phyloP scores from a whole-genome alignment of 2,888 invertebrate species.

The Harpalus rufipes region DNA sequence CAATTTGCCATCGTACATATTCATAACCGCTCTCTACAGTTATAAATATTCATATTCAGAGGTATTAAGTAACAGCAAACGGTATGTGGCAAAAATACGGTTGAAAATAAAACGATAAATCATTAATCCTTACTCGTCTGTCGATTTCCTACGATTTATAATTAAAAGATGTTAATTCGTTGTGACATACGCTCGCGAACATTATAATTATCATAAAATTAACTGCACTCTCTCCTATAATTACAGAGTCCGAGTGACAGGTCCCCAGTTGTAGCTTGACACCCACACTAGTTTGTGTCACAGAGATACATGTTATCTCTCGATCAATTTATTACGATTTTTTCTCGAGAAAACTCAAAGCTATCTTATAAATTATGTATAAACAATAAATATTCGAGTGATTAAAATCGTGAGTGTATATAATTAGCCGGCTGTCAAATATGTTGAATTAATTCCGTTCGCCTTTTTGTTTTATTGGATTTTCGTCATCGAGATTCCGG shows the following conservation, averaged over 20 bases:
- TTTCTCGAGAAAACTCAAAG: conserved; percentile 53
- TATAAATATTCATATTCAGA: conserved; percentile 20
- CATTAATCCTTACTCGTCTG: conserved; percentile 38
- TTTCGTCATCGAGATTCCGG: conserved; percentile 21
- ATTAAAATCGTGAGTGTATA: conserved; percentile 63
- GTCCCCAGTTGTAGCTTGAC: conserved; percentile 6
- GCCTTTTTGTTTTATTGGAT: conserved; percentile 50
- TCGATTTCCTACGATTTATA: conserved; percentile 57
- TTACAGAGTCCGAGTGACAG: conserved; percentile 43
- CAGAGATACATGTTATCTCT: conserved; percentile 45
- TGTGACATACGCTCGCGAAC: conserved; percentile 61
- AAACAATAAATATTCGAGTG: conserved; percentile 64
- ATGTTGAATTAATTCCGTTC: conserved; percentile 62
- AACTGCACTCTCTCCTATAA: conserved; percentile 61
- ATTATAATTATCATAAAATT: conserved; percentile 66
- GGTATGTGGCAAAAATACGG: conserved; percentile 27
- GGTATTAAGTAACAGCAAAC: conserved; percentile 30
- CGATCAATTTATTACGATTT: conserved; percentile 61
- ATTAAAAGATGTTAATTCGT: conserved; percentile 65
- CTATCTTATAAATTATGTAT: conserved; percentile 65
- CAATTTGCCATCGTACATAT: not conserved
- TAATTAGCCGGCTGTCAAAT: conserved; percentile 62
- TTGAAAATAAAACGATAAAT: conserved; percentile 22
- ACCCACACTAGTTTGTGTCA: conserved; percentile 53
- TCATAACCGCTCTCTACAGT: not conserved